These are phyloP conservation scores for Eurypyga helias DNA, from an alignment of 2,113 vertebrate species.

Conservation along the genomic window DNA sequence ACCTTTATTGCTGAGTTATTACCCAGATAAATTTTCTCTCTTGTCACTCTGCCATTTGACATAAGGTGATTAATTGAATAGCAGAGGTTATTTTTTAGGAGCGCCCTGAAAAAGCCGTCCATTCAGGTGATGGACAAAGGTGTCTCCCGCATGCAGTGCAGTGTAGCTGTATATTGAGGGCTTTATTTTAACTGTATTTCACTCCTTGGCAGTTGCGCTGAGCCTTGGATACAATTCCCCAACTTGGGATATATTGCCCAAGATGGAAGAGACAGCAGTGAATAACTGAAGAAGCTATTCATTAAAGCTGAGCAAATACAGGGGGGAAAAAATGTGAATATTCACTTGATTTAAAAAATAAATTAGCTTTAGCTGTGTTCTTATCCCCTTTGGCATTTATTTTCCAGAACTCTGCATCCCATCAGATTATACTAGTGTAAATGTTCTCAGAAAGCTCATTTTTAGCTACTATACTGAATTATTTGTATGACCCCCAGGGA, in stretches of 20 bases:
- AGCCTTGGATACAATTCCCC: not conserved
- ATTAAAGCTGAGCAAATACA: slow-evolving; percentile 3
- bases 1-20: slow-evolving; percentile 16
- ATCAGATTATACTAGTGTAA: slow-evolving; percentile 10
- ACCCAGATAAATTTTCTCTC: not conserved
- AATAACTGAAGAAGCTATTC: not conserved
- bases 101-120: not conserved
- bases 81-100: not conserved
- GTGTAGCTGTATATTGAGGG: not conserved
- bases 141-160: not conserved
- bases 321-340: not conserved
- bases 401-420: slow-evolving; percentile 44
- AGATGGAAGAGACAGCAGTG: not conserved
- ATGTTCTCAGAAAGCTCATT: slow-evolving; percentile 51
- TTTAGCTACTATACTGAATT: slow-evolving; percentile 24
- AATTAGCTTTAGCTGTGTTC: slow-evolving; percentile 24
- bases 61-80: not conserved
- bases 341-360: slow-evolving; percentile 50
- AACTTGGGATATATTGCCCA: not conserved
- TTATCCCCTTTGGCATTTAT: slow-evolving; percentile 34
- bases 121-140: not conserved
- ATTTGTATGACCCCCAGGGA: slow-evolving; percentile 30
- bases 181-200: not conserved
- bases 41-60: not conserved
- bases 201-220: not conserved